These are phyloP conservation scores for Holacanthella duospinosa DNA, from an alignment of 2,888 invertebrate genomes.

Conservation along the genomic window DNA sequence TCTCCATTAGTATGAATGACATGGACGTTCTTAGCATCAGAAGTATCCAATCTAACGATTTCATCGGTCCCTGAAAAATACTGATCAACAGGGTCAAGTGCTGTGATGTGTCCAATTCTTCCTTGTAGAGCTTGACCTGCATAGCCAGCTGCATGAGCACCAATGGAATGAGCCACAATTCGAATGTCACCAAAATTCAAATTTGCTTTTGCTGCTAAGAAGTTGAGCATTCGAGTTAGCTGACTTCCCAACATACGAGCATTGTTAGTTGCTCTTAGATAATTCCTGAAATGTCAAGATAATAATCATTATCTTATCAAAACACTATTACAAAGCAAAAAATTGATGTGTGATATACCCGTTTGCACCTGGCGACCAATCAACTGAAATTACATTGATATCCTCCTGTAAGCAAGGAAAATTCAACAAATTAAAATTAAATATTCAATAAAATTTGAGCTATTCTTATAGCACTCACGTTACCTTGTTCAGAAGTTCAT, in stretches of 20 bases:
- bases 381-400: conserved; percentile 53
- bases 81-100: conserved; percentile 56
- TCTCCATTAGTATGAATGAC: conserved; percentile 54
- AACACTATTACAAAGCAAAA: neutral
- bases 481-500: conserved; percentile 51
- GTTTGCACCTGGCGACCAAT: conserved; percentile 55
- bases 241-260: conserved; percentile 50
- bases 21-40: conserved; percentile 53
- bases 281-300: conserved; percentile 45
- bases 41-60: conserved; percentile 47
- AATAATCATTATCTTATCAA: neutral
- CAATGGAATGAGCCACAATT: conserved; percentile 37
- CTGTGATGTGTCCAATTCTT: conserved; percentile 40
- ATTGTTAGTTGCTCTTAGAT: conserved; percentile 49
- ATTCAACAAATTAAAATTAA: neutral
- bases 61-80: conserved; percentile 47
- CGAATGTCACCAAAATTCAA: conserved; percentile 29
- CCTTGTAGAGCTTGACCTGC: conserved; percentile 33
- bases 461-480: neutral
- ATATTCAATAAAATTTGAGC: neutral
- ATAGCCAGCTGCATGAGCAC: conserved; percentile 38
- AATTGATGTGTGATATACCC: conserved; percentile 38
- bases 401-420: conserved; percentile 44
- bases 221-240: conserved; percentile 40
- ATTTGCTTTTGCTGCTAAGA: conserved; percentile 25